Evolutionary conservation across 2,113 vertebrate species (phyloP), one percentile per base, ranked within the genome.

Genomic region (Lepisosteus oculatus): DNA sequence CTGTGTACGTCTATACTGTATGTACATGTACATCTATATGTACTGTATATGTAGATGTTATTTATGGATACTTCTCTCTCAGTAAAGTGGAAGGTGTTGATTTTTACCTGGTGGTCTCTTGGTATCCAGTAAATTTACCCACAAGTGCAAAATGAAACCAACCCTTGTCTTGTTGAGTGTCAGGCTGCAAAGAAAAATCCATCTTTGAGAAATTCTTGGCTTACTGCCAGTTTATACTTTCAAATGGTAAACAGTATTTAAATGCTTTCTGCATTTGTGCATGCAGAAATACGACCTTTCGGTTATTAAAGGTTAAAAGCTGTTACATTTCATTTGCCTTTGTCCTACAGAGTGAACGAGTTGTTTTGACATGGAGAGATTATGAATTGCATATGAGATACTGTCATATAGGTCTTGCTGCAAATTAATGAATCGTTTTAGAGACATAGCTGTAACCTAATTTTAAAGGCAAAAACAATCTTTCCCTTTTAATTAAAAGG

Each of bases 231-330:
- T 29, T 59, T 17, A 43, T 29, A 43, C 17, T 13, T 65, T 43
- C 62, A 65, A 65, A 65, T 43, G 42, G 62, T 65, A 65, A 43
- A 65, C 62, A 43, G 8, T 65, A 65, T 65, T 43, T 65, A 15
- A 65, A 65, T 65, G 62, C 62, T 65, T 65, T 65, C 42, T 65
- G 62, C 3, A 65, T 65, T 65, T 65, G 62, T 12, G 17, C 62
- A 42, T 42, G 42, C 17, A 65, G n/a, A 65, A 65, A 65, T 41
- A 11, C 17, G 62, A 65, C 62, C 62, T 65, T 65, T 65, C 11
- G 5, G 9, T 65, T 65, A 65, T 65, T 65, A 65, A 65, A 65
- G 62, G 17, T 42, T 15, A 65, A 65, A 29, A 43, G 11, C 29
- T 41, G 62, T 65, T 65, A 65, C 62, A 43, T 65, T 65, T 65